Conservation (phyloP, 2,888 invertebrate species). For the Dicranocentrus wangi region DNA sequence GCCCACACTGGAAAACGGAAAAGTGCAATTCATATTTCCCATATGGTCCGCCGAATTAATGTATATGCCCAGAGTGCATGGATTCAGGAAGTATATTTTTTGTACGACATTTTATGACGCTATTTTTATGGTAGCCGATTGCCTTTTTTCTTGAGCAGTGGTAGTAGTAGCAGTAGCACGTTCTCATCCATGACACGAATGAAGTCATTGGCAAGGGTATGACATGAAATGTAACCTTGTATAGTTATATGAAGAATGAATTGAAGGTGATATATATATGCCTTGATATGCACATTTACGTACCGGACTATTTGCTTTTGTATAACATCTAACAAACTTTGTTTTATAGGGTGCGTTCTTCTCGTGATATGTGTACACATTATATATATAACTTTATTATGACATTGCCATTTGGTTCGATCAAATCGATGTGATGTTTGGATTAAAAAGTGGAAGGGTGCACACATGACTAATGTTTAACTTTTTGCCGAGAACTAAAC, state of each 20-base stretch:
- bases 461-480: too few relatives aligned
- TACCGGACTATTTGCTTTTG: too few relatives aligned
- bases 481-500: too few relatives aligned
- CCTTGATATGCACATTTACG: too few relatives aligned
- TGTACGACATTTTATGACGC: constrained; percentile 52
- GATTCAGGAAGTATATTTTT: constrained; percentile 49
- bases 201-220: constrained; percentile 43
- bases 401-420: neutral
- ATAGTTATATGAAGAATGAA: too few relatives aligned
- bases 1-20: constrained; percentile 52
- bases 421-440: neutral
- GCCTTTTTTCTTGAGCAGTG: constrained; percentile 3
- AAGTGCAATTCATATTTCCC: constrained; percentile 56
- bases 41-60: constrained; percentile 38
- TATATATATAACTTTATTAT: constrained; percentile 6
- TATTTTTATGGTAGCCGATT: constrained; percentile 52
- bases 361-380: too few relatives aligned
- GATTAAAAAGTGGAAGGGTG: too few relatives aligned
- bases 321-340: neutral
- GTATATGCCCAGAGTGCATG: constrained; percentile 21
- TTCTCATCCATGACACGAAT: constrained; percentile 35
- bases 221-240: too few relatives aligned
- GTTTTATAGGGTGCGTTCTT: neutral
- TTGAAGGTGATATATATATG: too few relatives aligned
- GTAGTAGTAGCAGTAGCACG: neutral